Evolutionary conservation across 2,888 invertebrate genomes (phyloP), one percentile per base, ranked within the genome.

Genomic region (Rotaria socialis): DNA sequence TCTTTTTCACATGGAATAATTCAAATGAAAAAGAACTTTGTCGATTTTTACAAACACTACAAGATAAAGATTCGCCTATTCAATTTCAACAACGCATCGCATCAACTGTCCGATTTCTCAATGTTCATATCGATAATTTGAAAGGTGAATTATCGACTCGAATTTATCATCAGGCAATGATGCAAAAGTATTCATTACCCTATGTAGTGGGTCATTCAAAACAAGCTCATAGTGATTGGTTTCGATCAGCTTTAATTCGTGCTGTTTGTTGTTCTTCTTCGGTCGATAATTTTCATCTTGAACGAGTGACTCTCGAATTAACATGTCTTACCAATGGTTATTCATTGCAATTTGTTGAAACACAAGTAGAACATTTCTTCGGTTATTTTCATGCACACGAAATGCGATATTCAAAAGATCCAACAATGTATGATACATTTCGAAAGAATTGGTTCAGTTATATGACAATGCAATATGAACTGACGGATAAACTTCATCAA

Each of bases 301-400:
- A 80, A 47, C 80, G 80, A 24, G 47, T 80, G 10, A 47, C 47
- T 47, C 80, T 80, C 11, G 80, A 80, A 80, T 47, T 80, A 14
- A 47, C 43, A 5, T 80, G 19, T 80, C 80, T 80, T 43, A 47
- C 11, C 5, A 80, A 47, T 80, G 47, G 80, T 14, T 80, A 80
- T 47, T 80, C 80, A 5, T 47, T 80, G 16, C 14, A n/a, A 10
- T 80, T 80, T 47, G 80, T 80, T 24, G 80, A 80, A 80, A 47
- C 19, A 19, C 80, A 80, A 47, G 14, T 47, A 0, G 24, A 47
- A 47, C 22, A 80, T 47, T 80, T 80, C 8, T 80, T 80, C 47
- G 10, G n/a, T 10, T 80, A 80, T n/a, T 80, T 47, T n/a, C 47
- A 80, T 24, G 24, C 24, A 1, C 2, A 22, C 10, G 4, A 0